Base-by-base conservation (phyloP, 2,797 vertebrate genomes). In the Myotis findleyi region DNA sequence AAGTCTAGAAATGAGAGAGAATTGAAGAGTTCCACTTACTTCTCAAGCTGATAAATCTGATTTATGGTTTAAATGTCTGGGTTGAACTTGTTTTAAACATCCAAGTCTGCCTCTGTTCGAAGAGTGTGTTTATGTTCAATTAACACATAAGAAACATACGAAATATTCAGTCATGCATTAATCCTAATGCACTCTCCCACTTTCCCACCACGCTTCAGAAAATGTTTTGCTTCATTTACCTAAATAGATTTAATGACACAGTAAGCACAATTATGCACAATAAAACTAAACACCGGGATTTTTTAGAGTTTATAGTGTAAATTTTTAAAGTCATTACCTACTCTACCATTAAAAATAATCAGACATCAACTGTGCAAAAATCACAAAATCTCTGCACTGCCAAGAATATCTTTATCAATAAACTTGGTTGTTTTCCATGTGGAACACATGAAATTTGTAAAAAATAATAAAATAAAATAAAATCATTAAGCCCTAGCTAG, bases 221-320 rank as follows among this genome's bases (percentile, higher is more conserved):
- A 96, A 92, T 92, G 87, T 96, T 96, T 94, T 94, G 77, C 87
- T 73, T 94, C 84, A 95, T 91, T 95, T 96, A 95, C 47, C 89
- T 93, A 88, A 93, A 95, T 82, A 85, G 94, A 79, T 92, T 94
- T 95, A 97, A 95, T 96, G 93, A 87, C 95, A 91, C 92, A 94
- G 72, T 89, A 97, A 51, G 75, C 62, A 92, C 76, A 96, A 95
- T 97, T 95, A 80, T 21, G 90, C 90, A 92, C 33, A 91, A 97
- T 76, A 94, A 97, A 97, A 94, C 51, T 27, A 97, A 72, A 96
- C 92, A 89, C 93, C 95, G 81, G 47, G 89, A 97, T 90, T 91
- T 33, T 88, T 97, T 95, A 71, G 55, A 69, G 53, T 30, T 95
- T 94, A 36, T 59, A 94, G 17, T 30, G 85, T 30, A 83, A 88